Conservation (phyloP, 2,888 invertebrate genomes). For the Yponomeuta plumbellus region DNA sequence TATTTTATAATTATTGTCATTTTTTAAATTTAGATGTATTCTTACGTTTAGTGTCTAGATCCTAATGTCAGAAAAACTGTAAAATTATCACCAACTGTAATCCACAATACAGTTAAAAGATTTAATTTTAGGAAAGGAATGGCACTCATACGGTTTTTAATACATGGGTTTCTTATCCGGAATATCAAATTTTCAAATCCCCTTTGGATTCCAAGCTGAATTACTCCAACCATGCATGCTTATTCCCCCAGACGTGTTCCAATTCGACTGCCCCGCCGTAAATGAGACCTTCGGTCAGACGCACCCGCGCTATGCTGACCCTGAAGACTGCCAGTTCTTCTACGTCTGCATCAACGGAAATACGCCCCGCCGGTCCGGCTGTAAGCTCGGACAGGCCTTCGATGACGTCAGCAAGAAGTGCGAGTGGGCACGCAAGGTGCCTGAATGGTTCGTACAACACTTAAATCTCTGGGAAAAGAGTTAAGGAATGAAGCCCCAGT, state of each 20-base stretch:
- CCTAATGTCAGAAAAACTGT: too few species aligned
- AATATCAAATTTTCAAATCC: too few species aligned
- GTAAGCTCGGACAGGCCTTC: conserved; percentile 92
- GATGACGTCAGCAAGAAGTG: conserved; percentile 87
- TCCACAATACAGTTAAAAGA: too few species aligned
- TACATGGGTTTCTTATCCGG: too few species aligned
- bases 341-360: conserved; percentile 94
- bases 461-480: neutral
- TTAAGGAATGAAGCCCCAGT: too few species aligned
- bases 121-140: too few species aligned
- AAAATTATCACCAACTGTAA: too few species aligned
- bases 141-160: too few species aligned
- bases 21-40: too few species aligned
- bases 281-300: conserved; percentile 83
- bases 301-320: conserved; percentile 91
- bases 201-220: too few species aligned
- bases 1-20: too few species aligned
- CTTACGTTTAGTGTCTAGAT: too few species aligned
- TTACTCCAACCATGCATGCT: neutral
- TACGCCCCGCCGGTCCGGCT: conserved; percentile 89
- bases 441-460: conserved; percentile 84
- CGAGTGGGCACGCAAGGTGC: conserved; percentile 91
- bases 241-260: conserved; percentile 81
- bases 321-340: conserved; percentile 93
- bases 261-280: conserved; percentile 88